These are phyloP conservation scores for Gambusia holbrooki DNA, from an alignment of 2,113 vertebrate genomes.

Conservation along the genomic window DNA sequence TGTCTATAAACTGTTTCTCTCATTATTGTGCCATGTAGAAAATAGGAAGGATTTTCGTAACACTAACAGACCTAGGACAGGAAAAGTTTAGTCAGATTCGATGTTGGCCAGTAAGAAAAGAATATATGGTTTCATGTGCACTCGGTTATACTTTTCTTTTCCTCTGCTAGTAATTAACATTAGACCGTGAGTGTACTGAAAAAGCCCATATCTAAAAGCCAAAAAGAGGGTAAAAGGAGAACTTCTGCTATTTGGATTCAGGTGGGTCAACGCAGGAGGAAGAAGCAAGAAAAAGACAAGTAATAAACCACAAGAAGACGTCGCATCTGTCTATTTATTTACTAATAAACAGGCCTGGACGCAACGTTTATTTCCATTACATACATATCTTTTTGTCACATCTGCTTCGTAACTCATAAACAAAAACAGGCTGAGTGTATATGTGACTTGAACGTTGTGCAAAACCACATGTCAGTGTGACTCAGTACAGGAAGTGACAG, in stretches of 20 bases:
- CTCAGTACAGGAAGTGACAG: constrained; percentile 55
- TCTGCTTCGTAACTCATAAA: constrained; percentile 7
- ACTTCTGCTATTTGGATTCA: too few relatives aligned
- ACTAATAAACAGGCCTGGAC: not conserved
- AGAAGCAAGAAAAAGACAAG: too few relatives aligned
- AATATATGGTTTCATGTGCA: not conserved
- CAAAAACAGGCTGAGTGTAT: not conserved
- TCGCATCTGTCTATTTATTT: not conserved
- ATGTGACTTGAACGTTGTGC: not conserved
- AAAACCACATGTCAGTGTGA: constrained; percentile 32
- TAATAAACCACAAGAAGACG: not conserved
- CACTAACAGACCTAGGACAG: not conserved
- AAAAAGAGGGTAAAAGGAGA: not conserved
- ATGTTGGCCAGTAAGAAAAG: not conserved
- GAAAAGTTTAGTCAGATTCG: not conserved
- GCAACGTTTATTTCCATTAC: too few relatives aligned
- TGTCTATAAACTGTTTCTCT: too few relatives aligned
- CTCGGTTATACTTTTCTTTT: not conserved
- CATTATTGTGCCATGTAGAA: not conserved
- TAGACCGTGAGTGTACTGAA: not conserved
- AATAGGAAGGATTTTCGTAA: not conserved
- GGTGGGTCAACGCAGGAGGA: not conserved
- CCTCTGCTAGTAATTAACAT: not conserved
- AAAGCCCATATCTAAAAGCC: not conserved
- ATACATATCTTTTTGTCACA: not conserved